Conservation (phyloP, 2,113 vertebrate species). For the Cercopithecus mona region DNA sequence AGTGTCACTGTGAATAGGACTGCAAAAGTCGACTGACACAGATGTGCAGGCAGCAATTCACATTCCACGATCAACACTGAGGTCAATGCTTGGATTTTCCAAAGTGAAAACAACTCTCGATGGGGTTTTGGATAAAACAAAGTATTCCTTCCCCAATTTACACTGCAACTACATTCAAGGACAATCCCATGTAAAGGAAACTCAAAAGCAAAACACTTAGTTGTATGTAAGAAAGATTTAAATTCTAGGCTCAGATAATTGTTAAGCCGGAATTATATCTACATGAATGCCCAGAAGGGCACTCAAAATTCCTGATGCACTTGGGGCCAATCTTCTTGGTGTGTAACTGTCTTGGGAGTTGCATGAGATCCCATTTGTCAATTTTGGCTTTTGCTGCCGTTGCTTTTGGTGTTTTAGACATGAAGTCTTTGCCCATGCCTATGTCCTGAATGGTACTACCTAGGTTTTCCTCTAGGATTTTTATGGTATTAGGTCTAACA, state of each 20-base stretch:
- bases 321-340: not conserved
- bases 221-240: not conserved
- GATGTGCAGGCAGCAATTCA: not conserved
- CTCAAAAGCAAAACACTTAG: not conserved
- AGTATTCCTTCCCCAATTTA: not conserved
- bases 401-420: too few species aligned
- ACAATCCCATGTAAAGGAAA: not conserved
- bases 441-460: too few species aligned
- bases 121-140: not conserved
- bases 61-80: not conserved
- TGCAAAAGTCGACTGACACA: not conserved
- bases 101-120: not conserved
- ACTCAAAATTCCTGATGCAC: not conserved
- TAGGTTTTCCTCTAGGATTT: too few species aligned
- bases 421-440: too few species aligned
- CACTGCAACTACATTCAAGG: too few species aligned
- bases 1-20: accelerated
- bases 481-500: too few species aligned
- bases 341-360: too few species aligned
- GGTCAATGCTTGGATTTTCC: not conserved
- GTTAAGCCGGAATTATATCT: not conserved
- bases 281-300: not conserved
- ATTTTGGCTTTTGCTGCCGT: too few species aligned
- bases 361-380: too few species aligned
- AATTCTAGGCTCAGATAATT: not conserved